Base-by-base conservation (phyloP, 2,113 vertebrate genomes). In the Gambusia affinis region DNA sequence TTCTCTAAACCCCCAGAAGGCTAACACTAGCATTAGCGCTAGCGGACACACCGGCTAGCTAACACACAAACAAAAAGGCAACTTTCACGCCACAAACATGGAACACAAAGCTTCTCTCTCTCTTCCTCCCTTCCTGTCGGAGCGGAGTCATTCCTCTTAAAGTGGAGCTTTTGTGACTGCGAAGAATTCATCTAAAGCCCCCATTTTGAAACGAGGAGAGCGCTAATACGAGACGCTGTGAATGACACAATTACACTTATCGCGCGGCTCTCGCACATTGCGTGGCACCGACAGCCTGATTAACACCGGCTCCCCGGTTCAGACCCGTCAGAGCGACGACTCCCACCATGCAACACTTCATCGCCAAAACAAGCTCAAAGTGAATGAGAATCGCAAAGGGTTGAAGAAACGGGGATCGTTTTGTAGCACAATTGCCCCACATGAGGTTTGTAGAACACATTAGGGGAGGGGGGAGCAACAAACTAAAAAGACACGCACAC, bases 91-190 rank as follows among this genome's bases (percentile, higher is more conserved):
- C 14, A 60, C 27, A 60, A 51, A 17, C 39, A 37, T 70, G 57
- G 5, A 7, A 33, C 31, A 8, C 10, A 63, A 66, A 70, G 54
- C 51, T 27, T 27, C 27, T 35, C 67, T 73, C 65, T 54, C 31
- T 31, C 35, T 79, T 51, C 70, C 71, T 63, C 60, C 70, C 71
- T 63, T 37, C 35, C 64, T 79, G 70, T 71, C 80, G 44, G 47
- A 86, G 78, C 70, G 44, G 61, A 35, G 75, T 77, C 77, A 73
- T 76, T 70, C 60, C 62, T n/a, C 66, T 74, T 77, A 83, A 91
- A 91, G 88, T 85, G 78, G 35, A 37, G 68, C 80, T 67, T 85
- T 82, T 85, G 71, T 86, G 86, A 81, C 88, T 85, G 90, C 54
- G 74, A 83, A 91, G 88, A 67, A 66, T 78, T 85, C 77, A 77